Evolutionary conservation across 2,797 vertebrate species (phyloP).

Genomic region (Valencia hispanica): DNA sequence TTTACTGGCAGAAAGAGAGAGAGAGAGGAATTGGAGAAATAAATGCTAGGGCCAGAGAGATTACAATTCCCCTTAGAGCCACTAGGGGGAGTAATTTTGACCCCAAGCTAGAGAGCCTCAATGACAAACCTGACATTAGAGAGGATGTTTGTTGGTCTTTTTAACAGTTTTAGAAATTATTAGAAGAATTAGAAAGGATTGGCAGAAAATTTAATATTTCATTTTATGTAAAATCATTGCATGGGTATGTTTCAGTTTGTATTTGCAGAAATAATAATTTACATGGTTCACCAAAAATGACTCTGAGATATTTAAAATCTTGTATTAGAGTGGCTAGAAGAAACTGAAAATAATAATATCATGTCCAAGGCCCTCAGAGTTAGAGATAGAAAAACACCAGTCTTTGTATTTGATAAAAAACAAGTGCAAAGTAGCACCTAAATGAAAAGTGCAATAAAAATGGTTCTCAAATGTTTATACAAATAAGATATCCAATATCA

Average conservation of each 20-base stretch:
- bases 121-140: background rate
- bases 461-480: no score
- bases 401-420: no score
- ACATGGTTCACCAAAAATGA: background rate
- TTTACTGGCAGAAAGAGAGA: slow-evolving; percentile 78
- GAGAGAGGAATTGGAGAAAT: background rate
- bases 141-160: background rate
- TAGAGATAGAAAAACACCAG: background rate
- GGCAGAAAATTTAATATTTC: background rate
- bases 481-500: background rate
- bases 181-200: background rate
- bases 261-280: background rate
- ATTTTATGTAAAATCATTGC: background rate
- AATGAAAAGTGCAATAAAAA: no score
- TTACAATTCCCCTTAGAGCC: background rate
- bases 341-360: background rate
- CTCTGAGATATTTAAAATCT: background rate
- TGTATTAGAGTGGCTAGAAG: background rate
- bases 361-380: background rate
- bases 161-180: background rate
- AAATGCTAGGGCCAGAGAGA: background rate
- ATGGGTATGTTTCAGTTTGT: background rate
- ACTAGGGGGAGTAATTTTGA: background rate
- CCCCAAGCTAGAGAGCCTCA: background rate
- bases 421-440: no score